These are phyloP conservation scores for Pangasius mekongensis DNA, from an alignment of 2,797 vertebrate genomes.

Conservation along the genomic window DNA sequence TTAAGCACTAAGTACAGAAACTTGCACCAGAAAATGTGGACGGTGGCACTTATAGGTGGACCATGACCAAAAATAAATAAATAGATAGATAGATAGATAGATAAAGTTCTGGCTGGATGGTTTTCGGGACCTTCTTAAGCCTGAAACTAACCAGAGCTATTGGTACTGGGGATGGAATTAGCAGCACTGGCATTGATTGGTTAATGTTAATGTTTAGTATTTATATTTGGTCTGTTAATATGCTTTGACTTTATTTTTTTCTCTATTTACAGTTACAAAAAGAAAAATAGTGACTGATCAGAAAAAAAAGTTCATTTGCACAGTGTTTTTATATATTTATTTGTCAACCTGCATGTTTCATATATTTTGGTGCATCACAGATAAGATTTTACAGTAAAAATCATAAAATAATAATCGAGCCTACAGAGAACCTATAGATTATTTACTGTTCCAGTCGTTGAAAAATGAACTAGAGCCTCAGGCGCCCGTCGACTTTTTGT, in stretches of 20 bases:
- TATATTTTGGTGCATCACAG: background rate
- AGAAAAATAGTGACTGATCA: too few relatives aligned
- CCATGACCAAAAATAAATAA: background rate
- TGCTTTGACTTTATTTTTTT: background rate
- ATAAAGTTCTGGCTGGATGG: background rate
- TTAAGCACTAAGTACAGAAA: background rate
- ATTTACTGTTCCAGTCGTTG: background rate
- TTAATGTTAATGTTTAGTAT: background rate
- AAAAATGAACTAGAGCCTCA: background rate
- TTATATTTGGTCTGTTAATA: background rate
- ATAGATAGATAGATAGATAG: too few relatives aligned
- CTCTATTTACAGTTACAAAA: background rate
- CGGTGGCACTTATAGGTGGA: background rate
- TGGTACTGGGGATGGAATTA: background rate
- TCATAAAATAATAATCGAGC: background rate
- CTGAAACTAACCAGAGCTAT: background rate
- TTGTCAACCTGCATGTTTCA: too few relatives aligned
- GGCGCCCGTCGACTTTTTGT: background rate
- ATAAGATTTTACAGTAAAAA: background rate
- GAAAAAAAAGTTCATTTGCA: background rate
- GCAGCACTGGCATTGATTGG: too few relatives aligned
- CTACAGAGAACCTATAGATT: too few relatives aligned
- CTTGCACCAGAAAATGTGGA: background rate
- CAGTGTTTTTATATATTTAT: background rate
- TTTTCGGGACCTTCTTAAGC: background rate